Evolutionary conservation across 2,797 vertebrate species (phyloP), one percentile per base, ranked within the genome.

Genomic region (Mus minutoides): DNA sequence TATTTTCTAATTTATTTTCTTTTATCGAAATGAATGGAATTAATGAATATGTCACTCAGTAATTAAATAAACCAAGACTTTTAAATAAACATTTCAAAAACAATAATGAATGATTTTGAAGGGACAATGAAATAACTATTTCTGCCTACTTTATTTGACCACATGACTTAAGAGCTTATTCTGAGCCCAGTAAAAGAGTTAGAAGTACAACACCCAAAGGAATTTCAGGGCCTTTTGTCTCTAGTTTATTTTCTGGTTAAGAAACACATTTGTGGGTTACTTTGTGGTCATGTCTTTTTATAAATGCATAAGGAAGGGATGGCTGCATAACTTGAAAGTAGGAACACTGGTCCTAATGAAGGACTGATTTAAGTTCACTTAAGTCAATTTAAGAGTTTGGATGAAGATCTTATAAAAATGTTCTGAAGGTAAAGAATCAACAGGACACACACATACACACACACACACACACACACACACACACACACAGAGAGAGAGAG

Each of bases 31-130:
- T 54, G 98, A 98, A 97, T 96, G 92, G 84, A 91, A 94, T 93
- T 96, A 97, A 97, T 46, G 94, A 98, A 84, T 97, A 97, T 93
- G 79, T 78, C 93, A 95, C 94, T 97, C 95, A 93, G 52, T 97
- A 98, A 98, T 98, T 98, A 91, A 79, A 77, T 98, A 91, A 79
- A 77, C 80, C 96, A 95, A 96, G 90, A 96, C 80, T 91, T 82
- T 97, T 98, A 98, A 96, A 92, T 93, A 97, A 98, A 92, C 95
- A 97, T 82, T 62, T 94, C 94, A 95, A 96, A 90, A 95, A 96
- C 73, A 97, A 97, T 96, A 97, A 96, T 96, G 93, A 96, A 97
- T 97, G 90, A 94, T 80, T 84, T 96, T 96, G 97, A 97, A 78
- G 31, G 56, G 37, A 98, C 97, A 96, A 92, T 96, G 95, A 92